Base-by-base conservation (phyloP, 2,113 vertebrate genomes). In the Oncorhynchus mykiss region DNA sequence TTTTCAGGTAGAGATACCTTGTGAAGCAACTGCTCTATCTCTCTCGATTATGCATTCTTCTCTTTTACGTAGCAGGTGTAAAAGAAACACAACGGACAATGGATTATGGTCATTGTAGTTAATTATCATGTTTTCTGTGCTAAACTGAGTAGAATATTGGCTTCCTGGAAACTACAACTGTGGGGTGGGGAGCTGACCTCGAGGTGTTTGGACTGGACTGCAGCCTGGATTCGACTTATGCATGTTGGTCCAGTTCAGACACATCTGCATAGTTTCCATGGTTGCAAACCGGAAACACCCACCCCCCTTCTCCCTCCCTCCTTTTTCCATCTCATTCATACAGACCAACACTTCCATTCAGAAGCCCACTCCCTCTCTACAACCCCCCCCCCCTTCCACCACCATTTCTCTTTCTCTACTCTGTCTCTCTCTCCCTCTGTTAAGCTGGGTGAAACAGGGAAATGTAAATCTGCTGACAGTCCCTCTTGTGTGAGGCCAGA, bases 391-490 rank as follows among this genome's bases (percentile, higher is more conserved):
- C 29, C 5, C 39, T n/a, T n/a, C 16, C 18, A 24, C 22, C 39
- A 24, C 39, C 39, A 3, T 45, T 6, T 39, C 34, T 39, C 8
- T 39, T 11, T 72, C 64, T 62, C 59, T 18, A 45, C 22, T 51
- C 24, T 57, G 22, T 34, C 22, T 68, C 3, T 65, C 69, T 81
- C 77, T 82, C 80, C 67, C 5, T 13, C 62, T 39, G 67, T 73
- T 70, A 69, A 78, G 78, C 79, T 51, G 71, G 77, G 78, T 45
- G 78, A 85, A 90, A 80, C 79, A 71, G 84, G 64, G 39, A 80
- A 72, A 80, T 87, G 69, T 82, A 81, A 77, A 74, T 82, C 75
- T 82, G 72, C 85, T 84, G 86, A 81, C 87, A 80, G 60, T 72
- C 39, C 25, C 71, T 82, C 76, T 80, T 86, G 81, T 74, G 51